phyloP scores from a whole-genome alignment of 2,888 invertebrate genomes.

The Platycnemis pennipes region DNA sequence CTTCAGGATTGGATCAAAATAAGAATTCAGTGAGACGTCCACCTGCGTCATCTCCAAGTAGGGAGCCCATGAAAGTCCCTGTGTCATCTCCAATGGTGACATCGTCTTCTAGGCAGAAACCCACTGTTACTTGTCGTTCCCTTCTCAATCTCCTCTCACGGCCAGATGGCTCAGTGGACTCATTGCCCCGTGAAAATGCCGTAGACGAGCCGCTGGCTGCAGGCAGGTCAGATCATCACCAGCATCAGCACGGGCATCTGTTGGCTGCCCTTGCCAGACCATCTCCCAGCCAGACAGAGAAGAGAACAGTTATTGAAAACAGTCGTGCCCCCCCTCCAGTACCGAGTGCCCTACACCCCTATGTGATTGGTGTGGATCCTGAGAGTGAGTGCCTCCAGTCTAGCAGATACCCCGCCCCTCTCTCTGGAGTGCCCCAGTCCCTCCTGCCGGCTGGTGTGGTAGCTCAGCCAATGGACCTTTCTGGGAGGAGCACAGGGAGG shows the following conservation, averaged over 20 bases:
- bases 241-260: constrained; percentile 69
- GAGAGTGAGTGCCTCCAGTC: constrained; percentile 47
- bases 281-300: constrained; percentile 78
- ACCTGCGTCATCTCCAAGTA: constrained; percentile 30
- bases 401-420: neutral
- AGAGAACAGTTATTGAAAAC: constrained; percentile 43
- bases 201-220: neutral
- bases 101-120: constrained; percentile 30
- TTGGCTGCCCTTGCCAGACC: constrained; percentile 70
- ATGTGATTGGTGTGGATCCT: constrained; percentile 56
- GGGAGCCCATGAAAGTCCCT: constrained; percentile 37
- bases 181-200: neutral
- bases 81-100: constrained; percentile 22
- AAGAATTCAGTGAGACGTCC: constrained; percentile 49
- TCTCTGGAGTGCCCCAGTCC: constrained; percentile 31
- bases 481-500: constrained; percentile 75
- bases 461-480: constrained; percentile 78
- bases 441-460: constrained; percentile 44
- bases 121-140: constrained; percentile 78
- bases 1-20: constrained; percentile 14
- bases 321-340: constrained; percentile 32
- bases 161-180: constrained; percentile 44
- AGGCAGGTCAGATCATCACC: constrained; percentile 38
- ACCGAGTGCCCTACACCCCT: constrained; percentile 18
- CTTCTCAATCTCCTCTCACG: constrained; percentile 81